Evolutionary conservation across 2,797 vertebrate genomes (phyloP).

Genomic region (Astyanax mexicanus): DNA sequence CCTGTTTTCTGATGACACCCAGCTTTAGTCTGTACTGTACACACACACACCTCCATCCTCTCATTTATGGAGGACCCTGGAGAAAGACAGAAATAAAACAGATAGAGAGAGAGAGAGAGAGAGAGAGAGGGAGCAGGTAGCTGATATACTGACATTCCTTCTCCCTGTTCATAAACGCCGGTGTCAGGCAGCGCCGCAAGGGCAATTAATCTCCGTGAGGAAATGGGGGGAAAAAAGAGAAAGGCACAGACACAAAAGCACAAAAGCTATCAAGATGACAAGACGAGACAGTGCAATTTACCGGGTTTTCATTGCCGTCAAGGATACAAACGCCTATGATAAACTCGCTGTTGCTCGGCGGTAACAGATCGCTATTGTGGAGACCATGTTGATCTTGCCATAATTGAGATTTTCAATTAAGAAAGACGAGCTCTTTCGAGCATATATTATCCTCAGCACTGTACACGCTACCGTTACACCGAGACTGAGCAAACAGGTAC

Average conservation of each 20-base stretch:
- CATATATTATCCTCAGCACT: constrained; percentile 26
- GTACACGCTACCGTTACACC: constrained; percentile 19
- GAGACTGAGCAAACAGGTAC: constrained; percentile 6
- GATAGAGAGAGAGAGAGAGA: constrained; percentile 4
- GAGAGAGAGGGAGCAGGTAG: constrained; percentile 34
- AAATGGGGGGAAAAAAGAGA: constrained; percentile 61
- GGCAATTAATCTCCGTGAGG: constrained; percentile 78
- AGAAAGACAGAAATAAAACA: not conserved
- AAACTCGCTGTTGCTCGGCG: constrained; percentile 67
- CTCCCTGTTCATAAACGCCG: constrained; percentile 70
- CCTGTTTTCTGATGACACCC: constrained; percentile 15
- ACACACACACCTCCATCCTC: not conserved
- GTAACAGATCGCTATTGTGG: constrained; percentile 60
- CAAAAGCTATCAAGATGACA: constrained; percentile 77
- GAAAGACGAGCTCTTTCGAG: constrained; percentile 39
- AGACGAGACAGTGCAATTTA: constrained; percentile 68
- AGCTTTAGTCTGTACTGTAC: constrained; percentile 2
- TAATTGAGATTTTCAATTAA: constrained; percentile 72
- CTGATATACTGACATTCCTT: constrained; percentile 67
- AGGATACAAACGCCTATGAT: constrained; percentile 67
- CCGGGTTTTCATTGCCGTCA: constrained; percentile 66
- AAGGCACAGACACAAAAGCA: constrained; percentile 60
- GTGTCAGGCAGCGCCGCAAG: constrained; percentile 68
- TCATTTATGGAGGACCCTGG: not conserved
- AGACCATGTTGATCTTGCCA: constrained; percentile 53